These are phyloP conservation scores for Araneus ventricosus DNA, from an alignment of 1,140 invertebrate genomes.

Conservation along the genomic window DNA sequence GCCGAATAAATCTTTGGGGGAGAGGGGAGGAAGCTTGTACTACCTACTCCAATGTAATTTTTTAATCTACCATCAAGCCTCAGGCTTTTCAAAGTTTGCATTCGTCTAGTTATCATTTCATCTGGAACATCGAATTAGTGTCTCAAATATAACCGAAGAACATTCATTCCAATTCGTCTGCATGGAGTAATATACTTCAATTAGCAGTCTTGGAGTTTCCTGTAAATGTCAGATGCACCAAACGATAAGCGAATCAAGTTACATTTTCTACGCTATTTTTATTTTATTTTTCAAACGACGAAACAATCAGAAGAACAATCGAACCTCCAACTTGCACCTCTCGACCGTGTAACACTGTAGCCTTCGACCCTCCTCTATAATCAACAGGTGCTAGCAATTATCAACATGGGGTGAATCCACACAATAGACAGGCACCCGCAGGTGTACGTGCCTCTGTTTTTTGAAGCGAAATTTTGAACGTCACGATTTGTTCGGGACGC, in stretches of 20 bases:
- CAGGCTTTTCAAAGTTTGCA: background rate
- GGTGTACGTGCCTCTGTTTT: conserved; percentile 48
- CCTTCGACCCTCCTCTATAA: conserved; percentile 45
- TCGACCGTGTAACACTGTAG: conserved; percentile 24
- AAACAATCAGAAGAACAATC: conserved; percentile 54
- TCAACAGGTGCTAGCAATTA: conserved; percentile 69
- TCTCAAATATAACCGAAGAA: background rate
- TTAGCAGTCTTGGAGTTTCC: conserved; percentile 19
- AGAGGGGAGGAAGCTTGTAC: too few species aligned
- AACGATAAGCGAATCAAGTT: conserved; percentile 52
- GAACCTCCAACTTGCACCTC: conserved; percentile 46
- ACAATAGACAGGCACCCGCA: conserved; percentile 62
- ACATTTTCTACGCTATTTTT: background rate
- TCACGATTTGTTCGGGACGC: conserved; percentile 31
- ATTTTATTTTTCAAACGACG: conserved; percentile 2
- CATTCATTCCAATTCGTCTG: background rate
- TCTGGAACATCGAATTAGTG: conserved; percentile 8
- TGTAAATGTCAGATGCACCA: conserved; percentile 22
- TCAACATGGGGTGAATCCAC: conserved; percentile 21
- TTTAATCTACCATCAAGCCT: background rate
- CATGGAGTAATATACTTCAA: conserved; percentile 39
- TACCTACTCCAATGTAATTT: background rate
- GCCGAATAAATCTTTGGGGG: too few species aligned
- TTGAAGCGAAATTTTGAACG: conserved; percentile 12
- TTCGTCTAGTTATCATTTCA: background rate